phyloP scores from a whole-genome alignment of 2,113 vertebrate species.

The Scophthalmus maximus region DNA sequence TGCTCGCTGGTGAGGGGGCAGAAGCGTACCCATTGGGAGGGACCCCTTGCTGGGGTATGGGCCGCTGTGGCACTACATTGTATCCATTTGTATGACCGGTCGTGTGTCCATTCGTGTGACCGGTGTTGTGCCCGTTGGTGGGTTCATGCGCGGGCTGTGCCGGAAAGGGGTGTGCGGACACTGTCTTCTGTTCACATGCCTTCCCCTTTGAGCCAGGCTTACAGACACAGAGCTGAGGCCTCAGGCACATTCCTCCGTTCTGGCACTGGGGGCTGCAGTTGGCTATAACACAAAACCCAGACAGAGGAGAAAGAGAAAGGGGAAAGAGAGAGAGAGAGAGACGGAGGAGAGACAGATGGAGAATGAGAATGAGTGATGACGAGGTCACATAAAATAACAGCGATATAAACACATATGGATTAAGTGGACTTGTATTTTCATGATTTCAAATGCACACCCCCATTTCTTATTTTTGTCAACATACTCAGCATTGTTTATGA shows the following conservation, averaged over 20 bases:
- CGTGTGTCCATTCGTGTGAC: conserved; percentile 76
- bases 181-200: conserved; percentile 87
- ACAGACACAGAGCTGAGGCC: conserved; percentile 95
- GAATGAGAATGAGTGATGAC: conserved; percentile 31
- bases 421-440: background rate
- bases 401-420: background rate
- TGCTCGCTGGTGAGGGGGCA: conserved; percentile 75
- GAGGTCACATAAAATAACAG: conserved; percentile 4
- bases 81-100: conserved; percentile 66
- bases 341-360: conserved; percentile 36
- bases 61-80: conserved; percentile 83
- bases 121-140: conserved; percentile 79
- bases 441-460: too few relatives aligned
- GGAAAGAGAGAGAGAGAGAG: conserved; percentile 9
- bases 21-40: conserved; percentile 77
- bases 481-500: background rate
- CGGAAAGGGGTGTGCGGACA: conserved; percentile 80
- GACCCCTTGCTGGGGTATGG: conserved; percentile 87
- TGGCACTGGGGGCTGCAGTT: conserved; percentile 94
- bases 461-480: background rate
- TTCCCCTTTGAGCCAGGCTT: conserved; percentile 93
- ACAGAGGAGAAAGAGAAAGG: conserved; percentile 31
- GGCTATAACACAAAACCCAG: conserved; percentile 83
- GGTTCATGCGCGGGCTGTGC: conserved; percentile 76
- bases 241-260: conserved; percentile 96